phyloP scores from a whole-genome alignment of 1,140 invertebrate species.

The Trichogramma pretiosum region DNA sequence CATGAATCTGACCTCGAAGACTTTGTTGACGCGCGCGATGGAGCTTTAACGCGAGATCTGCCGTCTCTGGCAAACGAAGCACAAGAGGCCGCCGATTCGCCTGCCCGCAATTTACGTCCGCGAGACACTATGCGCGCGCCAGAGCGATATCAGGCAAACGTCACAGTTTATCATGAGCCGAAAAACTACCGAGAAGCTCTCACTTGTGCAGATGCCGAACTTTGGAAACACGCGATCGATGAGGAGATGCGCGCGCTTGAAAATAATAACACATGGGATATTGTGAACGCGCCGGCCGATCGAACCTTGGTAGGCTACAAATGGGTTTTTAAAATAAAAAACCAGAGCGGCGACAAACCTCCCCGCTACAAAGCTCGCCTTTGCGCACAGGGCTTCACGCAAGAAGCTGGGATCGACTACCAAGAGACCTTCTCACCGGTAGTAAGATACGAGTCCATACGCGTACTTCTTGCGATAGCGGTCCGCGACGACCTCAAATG shows the following conservation, averaged over 20 bases:
- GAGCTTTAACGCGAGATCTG: neutral
- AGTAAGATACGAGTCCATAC: conserved; percentile 17
- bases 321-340: conserved; percentile 13
- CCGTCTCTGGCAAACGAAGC: neutral
- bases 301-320: conserved; percentile 10
- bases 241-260: neutral
- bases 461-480: conserved; percentile 15
- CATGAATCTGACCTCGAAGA: neutral
- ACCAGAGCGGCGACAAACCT: neutral
- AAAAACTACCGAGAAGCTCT: neutral
- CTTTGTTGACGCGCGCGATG: neutral
- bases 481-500: neutral
- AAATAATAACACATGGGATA: conserved; percentile 23
- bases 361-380: conserved; percentile 15
- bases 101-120: neutral
- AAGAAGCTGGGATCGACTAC: conserved; percentile 25
- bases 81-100: neutral
- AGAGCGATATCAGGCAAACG: neutral
- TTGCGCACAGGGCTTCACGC: conserved; percentile 21
- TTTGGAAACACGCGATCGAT: neutral
- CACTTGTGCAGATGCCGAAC: neutral
- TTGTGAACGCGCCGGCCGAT: conserved; percentile 17
- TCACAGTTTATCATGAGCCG: neutral
- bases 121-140: neutral
- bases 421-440: conserved; percentile 12